phyloP scores from a whole-genome alignment of 2,797 vertebrate genomes.

The Galaxias olidus region DNA sequence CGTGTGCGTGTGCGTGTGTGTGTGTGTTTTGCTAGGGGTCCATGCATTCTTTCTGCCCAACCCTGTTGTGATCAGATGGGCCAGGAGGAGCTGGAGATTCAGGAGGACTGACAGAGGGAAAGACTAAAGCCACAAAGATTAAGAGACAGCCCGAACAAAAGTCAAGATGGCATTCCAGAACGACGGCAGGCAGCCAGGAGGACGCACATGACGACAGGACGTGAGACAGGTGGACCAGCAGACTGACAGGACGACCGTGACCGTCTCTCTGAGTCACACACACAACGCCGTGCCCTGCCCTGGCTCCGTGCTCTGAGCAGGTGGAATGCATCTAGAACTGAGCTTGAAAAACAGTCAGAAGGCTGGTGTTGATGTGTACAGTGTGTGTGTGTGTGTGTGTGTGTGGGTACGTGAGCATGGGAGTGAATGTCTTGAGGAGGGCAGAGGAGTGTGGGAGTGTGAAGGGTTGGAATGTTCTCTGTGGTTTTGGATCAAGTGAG shows the following conservation, averaged over 20 bases:
- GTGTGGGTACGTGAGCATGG: slow-evolving; percentile 4
- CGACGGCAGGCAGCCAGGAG: neutral
- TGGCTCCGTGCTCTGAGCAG: slow-evolving; percentile 47
- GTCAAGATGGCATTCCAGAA: neutral
- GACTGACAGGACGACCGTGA: slow-evolving; percentile 30
- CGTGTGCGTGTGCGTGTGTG: too few species aligned
- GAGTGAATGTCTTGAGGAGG: slow-evolving; percentile 3
- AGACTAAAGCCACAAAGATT: slow-evolving; percentile 3
- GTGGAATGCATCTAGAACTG: slow-evolving; percentile 49
- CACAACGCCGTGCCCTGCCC: slow-evolving; percentile 52
- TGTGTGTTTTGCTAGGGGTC: too few species aligned
- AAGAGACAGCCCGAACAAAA: slow-evolving; percentile 22
- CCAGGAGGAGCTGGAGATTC: neutral
- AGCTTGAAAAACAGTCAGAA: neutral
- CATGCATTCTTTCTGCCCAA: too few species aligned
- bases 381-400: slow-evolving; percentile 4
- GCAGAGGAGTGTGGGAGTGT: slow-evolving; percentile 3
- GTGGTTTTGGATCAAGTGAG: slow-evolving; percentile 10
- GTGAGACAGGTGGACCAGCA: slow-evolving; percentile 2
- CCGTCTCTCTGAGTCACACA: slow-evolving; percentile 59
- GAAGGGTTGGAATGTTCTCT: slow-evolving; percentile 34
- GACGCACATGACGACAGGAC: slow-evolving; percentile 18
- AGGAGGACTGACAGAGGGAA: neutral
- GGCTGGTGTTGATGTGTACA: neutral
- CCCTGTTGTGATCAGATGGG: neutral